Conservation (phyloP, 2,797 vertebrate species). For the Protonibea diacanthus region DNA sequence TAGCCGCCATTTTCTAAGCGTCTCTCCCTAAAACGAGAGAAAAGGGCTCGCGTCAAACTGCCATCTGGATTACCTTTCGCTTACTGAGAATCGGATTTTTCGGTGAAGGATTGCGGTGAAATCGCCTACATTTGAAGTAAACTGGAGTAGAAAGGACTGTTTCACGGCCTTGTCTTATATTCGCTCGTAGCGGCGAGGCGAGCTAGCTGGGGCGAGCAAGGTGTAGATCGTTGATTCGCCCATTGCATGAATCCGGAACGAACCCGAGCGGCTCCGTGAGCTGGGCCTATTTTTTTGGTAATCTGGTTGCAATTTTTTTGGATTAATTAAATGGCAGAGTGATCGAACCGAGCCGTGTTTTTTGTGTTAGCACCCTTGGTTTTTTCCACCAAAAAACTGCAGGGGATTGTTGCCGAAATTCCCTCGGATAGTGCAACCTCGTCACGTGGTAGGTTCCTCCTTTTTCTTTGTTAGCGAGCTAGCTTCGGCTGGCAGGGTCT, state of each 20-base stretch:
- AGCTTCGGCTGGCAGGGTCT: slow-evolving; percentile 69
- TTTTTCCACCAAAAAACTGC: slow-evolving; percentile 87
- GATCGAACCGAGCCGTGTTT: slow-evolving; percentile 50
- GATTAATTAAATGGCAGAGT: slow-evolving; percentile 72
- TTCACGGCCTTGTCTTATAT: slow-evolving; percentile 74
- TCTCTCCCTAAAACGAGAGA: slow-evolving; percentile 87
- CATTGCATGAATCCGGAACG: slow-evolving; percentile 86
- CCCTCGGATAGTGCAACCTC: slow-evolving; percentile 93
- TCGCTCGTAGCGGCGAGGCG: slow-evolving; percentile 75
- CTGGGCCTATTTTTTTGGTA: slow-evolving; percentile 54
- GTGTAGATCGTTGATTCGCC: slow-evolving; percentile 84
- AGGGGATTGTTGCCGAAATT: slow-evolving; percentile 92
- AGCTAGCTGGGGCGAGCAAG: slow-evolving; percentile 75
- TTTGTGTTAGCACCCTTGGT: slow-evolving; percentile 58
- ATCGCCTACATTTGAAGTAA: slow-evolving; percentile 53
- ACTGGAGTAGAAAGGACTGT: slow-evolving; percentile 55
- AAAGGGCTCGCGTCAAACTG: slow-evolving; percentile 75
- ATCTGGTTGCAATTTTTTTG: slow-evolving; percentile 50
- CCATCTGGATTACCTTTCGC: slow-evolving; percentile 59
- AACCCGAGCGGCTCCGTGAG: slow-evolving; percentile 67
- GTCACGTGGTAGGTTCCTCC: slow-evolving; percentile 98
- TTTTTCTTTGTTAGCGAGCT: slow-evolving; percentile 93
- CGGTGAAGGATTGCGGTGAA: slow-evolving; percentile 42
- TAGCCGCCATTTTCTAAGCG: slow-evolving; percentile 96
- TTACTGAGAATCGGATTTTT: slow-evolving; percentile 58